phyloP scores from a whole-genome alignment of 2,113 vertebrate genomes.

The Pelodiscus sinensis region DNA sequence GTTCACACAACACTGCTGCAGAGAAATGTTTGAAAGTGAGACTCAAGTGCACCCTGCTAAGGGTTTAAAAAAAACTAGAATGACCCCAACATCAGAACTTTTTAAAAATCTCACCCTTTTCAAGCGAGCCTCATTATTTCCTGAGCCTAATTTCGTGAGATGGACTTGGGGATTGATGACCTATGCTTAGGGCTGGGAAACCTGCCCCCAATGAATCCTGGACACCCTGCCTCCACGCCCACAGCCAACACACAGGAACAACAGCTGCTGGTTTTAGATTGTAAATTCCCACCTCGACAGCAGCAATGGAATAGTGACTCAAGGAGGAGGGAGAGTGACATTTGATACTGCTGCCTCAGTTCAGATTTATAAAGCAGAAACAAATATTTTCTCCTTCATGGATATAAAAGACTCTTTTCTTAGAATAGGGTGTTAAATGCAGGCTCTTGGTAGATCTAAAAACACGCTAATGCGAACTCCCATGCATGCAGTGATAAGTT shows the following conservation, averaged over 20 bases:
- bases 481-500: rapidly evolving
- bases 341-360: not conserved
- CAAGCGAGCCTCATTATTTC: not conserved
- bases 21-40: not conserved
- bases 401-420: not conserved
- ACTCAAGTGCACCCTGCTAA: not conserved
- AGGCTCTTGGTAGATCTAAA: not conserved
- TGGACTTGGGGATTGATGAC: not conserved
- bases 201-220: not conserved
- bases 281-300: not conserved
- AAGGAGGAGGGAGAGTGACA: not conserved
- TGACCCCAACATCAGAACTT: not conserved
- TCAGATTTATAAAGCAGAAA: not conserved
- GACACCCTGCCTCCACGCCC: not conserved
- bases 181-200: not conserved
- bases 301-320: not conserved
- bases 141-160: not conserved
- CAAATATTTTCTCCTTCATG: not conserved
- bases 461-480: rapidly evolving
- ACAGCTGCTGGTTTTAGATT: not conserved
- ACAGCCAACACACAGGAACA: not conserved
- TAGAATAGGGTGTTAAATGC: slow-evolving; percentile 1
- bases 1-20: not conserved
- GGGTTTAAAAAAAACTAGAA: not conserved
- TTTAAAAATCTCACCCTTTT: not conserved